Base-by-base conservation (phyloP, 2,888 invertebrate genomes). In the Volucella inflata region DNA sequence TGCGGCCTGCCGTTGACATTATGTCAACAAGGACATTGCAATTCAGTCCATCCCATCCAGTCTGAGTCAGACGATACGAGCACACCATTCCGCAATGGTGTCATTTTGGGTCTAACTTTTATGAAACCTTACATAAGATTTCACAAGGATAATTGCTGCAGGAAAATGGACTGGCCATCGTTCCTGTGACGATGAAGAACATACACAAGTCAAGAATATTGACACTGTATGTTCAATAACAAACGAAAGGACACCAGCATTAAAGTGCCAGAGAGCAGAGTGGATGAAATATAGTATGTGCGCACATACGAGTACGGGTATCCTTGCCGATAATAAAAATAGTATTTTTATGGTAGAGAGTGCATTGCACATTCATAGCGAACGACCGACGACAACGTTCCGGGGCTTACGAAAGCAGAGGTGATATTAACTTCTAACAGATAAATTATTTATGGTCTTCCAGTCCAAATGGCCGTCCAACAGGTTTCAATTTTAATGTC, bases 171-270 rank as follows among this genome's bases (percentile, higher is more conserved):
- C 65, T 55, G 48, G 55, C 30, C 68, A 59, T 50, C 40, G 51
- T n/a, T 46, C 36, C 46, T 46, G 51, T 21, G 38, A 42, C 55
- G 62, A 55, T 10, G 48, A 17, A 40, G 67, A 10, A 76, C 71
- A 74, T 79, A 60, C 79, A 57, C 74, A 75, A 84, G 83, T 75
- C 68, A 75, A 79, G 79, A 64, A 57, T 79, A 79, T 84, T 84
- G 80, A 80, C 80, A 80, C 75, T 84, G 70, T 65, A 48, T 59
- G 80, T 80, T 76, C 84, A 80, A 79, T 84, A 80, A 84, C 79
- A 80, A 38, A 59, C 59, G 65, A 84, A 80, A 75, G 51, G 75
- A 80, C 65, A 75, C 46, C 48, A 42, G 44, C 67, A 84, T 80
- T 80, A 71, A 76, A 60, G 80, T 51, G 75, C 59, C 50, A 50